Base-by-base conservation (phyloP, 2,797 vertebrate species). In the Furcifer pardalis region DNA sequence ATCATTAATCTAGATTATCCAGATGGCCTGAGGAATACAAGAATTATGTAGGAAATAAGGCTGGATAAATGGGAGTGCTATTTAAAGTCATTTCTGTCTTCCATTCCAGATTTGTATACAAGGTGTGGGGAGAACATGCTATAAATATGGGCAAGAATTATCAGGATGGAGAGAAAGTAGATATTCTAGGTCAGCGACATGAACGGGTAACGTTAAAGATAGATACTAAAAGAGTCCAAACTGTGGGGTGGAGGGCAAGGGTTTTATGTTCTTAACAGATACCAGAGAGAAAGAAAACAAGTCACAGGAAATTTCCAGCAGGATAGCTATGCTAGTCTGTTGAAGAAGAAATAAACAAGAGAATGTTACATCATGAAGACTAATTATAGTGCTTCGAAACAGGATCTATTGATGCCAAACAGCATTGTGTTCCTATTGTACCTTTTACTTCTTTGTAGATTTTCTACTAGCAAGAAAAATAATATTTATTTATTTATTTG, bases 1-100 rank as follows among this genome's bases (percentile, higher is more conserved):
- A 77, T 66, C 32, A 76, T 81, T 85, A 81, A 85, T 81, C 73
- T 74, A 85, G 49, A 81, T 81, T 85, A 85, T 81, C 72, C 84
- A 76, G 78, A 85, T 85, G 79, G 37, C 49, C 49, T 46, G 72
- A 85, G 72, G 52, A 69, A 59, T 77, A 81, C 37, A 85, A 76
- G 63, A 81, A 81, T 77, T 69, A 60, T 69, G 49, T 77, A 72
- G 63, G n/a, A 81, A 81, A 76, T 69, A 23, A 81, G 78, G 65
- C 49, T 69, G 73, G 72, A 75, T 75, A 85, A 76, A 85, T 77
- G 49, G 60, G 27, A 81, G 37, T 62, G 40, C 56, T 81, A 44
- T 81, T 85, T 81, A 81, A 75, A 69, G 5, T 69, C 23, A 69
- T 60, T 85, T 81, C 52, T 81, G 32, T n/a, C 25, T 81, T 69